A percentile compares a stretch with the other conserved stretches of the same genome.
Conservation (phyloP, 1,140 invertebrate species). For the Drosophila sturtevanti region DNA sequence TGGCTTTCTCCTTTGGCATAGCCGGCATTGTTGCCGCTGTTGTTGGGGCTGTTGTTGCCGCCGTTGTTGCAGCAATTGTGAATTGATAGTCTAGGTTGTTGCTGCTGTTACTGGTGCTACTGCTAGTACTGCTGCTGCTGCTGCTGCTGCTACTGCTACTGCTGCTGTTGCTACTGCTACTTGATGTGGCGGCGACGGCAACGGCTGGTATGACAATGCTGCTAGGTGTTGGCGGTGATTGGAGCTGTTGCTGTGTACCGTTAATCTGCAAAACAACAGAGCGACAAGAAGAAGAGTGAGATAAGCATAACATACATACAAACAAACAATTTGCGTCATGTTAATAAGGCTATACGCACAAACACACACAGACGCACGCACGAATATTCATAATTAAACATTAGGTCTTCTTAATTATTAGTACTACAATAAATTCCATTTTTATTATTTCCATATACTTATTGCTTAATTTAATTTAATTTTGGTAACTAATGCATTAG, state of each 20-base stretch:
- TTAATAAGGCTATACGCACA: not conserved
- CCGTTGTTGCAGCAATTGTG: conserved; percentile 46
- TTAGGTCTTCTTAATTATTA: no score
- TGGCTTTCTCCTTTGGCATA: conserved; percentile 81
- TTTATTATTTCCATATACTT: no score
- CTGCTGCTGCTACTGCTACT: conserved; percentile 38
- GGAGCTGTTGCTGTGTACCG: conserved; percentile 69
- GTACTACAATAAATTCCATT: no score
- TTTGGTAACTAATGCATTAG: no score
- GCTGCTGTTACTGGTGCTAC: not conserved
- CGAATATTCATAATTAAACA: no score
- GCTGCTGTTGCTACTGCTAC: conserved; percentile 39
- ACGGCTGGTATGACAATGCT: conserved; percentile 59
- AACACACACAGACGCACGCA: no score
- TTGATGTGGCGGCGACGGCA: conserved; percentile 50
- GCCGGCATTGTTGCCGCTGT: conserved; percentile 76
- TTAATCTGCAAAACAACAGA: conserved; percentile 62
- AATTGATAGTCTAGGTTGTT: conserved; percentile 42
- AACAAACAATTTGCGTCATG: not conserved
- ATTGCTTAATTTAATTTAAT: no score
- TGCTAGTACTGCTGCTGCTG: conserved; percentile 30
- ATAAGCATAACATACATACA: not conserved
- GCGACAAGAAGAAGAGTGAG: conserved; percentile 1
- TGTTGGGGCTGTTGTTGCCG: conserved; percentile 14
- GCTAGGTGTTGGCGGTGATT: conserved; percentile 45